Percentiles rank a stretch among this genome's conserved stretches.
Evolutionary conservation across 2,797 vertebrate species (phyloP).

Genomic region (Spondyliosoma cantharus): DNA sequence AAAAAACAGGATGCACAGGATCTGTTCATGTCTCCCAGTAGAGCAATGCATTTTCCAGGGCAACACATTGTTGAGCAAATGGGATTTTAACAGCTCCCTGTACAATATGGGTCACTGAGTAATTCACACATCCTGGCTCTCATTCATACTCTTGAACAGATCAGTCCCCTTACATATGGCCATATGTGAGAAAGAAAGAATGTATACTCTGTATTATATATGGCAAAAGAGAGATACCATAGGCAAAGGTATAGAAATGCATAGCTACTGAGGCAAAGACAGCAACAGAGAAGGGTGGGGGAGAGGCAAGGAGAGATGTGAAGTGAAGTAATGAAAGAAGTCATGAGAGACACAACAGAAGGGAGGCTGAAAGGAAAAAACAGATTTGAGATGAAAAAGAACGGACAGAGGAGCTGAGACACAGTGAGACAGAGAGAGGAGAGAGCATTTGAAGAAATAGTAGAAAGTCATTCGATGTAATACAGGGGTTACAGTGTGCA

Average conservation of each 20-base stretch:
- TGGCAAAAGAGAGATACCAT: neutral
- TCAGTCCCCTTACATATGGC: conserved; percentile 59
- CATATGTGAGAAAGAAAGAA: conserved; percentile 2
- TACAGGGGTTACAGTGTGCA: neutral
- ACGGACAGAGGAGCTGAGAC: neutral
- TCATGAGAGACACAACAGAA: conserved; percentile 8
- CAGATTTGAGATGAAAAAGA: conserved; percentile 11
- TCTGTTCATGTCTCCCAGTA: conserved; percentile 19
- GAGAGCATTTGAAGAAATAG: conserved; percentile 9
- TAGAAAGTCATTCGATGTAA: neutral
- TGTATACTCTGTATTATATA: neutral
- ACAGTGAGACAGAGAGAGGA: neutral
- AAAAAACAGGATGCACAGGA: conserved; percentile 13
- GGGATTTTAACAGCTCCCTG: conserved; percentile 60
- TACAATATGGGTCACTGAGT: conserved; percentile 59
- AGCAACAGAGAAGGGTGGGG: neutral
- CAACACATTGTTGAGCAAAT: conserved; percentile 45
- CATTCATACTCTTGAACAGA: conserved; percentile 50
- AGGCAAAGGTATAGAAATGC: neutral
- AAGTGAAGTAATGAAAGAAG: conserved; percentile 25
- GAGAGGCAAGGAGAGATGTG: neutral
- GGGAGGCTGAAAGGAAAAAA: conserved; percentile 5
- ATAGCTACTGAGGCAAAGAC: neutral
- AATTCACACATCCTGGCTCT: conserved; percentile 55
- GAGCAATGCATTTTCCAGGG: conserved; percentile 31